Base-by-base conservation (phyloP, 1,140 invertebrate species). In the Scylla paramamosain region DNA sequence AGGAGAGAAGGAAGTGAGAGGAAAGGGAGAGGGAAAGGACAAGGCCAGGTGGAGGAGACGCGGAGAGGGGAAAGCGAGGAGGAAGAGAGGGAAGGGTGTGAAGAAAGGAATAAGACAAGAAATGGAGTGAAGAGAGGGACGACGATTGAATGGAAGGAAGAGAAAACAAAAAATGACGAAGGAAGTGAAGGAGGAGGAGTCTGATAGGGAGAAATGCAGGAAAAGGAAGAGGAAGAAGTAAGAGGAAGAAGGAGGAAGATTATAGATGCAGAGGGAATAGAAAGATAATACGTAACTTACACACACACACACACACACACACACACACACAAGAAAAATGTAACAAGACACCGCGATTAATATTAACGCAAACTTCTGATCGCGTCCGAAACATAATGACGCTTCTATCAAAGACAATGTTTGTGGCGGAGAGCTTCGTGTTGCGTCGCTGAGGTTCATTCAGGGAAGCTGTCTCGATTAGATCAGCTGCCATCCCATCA, bases 301-400 rank as follows among this genome's bases (percentile, higher is more conserved):
- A 77, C 67, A 59, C 52, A 59, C 52, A 59, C 52, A 59, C 83
- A 86, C 32, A 86, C 86, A 88, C 52, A 59, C 52, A 59, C 52
- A 59, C 52, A 59, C 52, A 88, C 31, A 48, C 88, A 89, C 88
- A 48, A 48, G 16, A 48, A 12, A 89, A n/a, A 20, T 20, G 25
- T n/a, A 77, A n/a, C 67, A 77, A 77, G 6, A 25, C 6, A 39
- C 4, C 67, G 1, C 1, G 20, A n/a, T 77, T 77, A 20, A 20
- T 59, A 12, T 59, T 20, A 0, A 59, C 52, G 2, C 10, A 14
- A 59, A 12, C 52, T 59, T 14, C 52, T 59, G 52, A 59, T 59
- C 16, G 52, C 16, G 52, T 59, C 52, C 52, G 52, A 59, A 59
- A 59, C 52, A 59, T 14, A 59, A 59, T 14, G 16, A 14, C 52